Percentiles rank a stretch among this genome's conserved stretches.
These are phyloP conservation scores for Acrocephalus arundinaceus DNA, from an alignment of 2,113 vertebrate species.

Conservation along the genomic window DNA sequence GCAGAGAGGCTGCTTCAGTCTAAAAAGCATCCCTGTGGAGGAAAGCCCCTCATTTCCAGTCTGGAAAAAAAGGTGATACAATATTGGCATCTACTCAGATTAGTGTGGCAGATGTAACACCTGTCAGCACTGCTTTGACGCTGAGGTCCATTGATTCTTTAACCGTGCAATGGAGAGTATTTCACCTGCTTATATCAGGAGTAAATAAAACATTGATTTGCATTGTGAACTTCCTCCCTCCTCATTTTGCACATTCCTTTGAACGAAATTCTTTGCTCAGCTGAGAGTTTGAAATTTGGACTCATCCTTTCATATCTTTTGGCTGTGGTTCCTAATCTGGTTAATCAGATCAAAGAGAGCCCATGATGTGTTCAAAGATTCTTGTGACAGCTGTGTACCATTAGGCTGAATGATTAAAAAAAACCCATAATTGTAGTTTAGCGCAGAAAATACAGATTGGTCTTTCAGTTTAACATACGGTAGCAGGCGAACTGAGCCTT, in stretches of 20 bases:
- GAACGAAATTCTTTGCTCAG: constrained; percentile 8
- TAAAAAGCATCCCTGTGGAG: neutral
- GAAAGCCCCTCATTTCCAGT: neutral
- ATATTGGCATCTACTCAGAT: neutral
- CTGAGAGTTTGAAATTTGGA: constrained; percentile 39
- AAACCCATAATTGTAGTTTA: neutral
- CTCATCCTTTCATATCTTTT: constrained; percentile 37
- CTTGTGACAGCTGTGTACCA: constrained; percentile 39
- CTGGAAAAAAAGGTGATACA: rapidly evolving
- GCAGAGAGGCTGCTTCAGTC: neutral
- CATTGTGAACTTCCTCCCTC: neutral
- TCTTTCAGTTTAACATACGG: neutral
- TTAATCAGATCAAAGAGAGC: constrained; percentile 41
- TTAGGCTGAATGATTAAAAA: constrained; percentile 30
- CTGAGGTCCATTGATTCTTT: neutral
- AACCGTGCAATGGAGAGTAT: rapidly evolving
- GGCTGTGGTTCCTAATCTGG: constrained; percentile 8
- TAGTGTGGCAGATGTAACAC: neutral
- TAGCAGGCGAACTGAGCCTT: neutral
- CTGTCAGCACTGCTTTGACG: neutral
- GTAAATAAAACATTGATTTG: constrained; percentile 3
- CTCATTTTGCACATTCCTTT: neutral
- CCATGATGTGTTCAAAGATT: constrained; percentile 39
- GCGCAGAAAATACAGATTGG: neutral
- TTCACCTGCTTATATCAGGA: constrained; percentile 1